Percentiles rank a stretch among this genome's conserved stretches.
phyloP scores from a whole-genome alignment of 2,888 invertebrate species.

The Luperina testacea region DNA sequence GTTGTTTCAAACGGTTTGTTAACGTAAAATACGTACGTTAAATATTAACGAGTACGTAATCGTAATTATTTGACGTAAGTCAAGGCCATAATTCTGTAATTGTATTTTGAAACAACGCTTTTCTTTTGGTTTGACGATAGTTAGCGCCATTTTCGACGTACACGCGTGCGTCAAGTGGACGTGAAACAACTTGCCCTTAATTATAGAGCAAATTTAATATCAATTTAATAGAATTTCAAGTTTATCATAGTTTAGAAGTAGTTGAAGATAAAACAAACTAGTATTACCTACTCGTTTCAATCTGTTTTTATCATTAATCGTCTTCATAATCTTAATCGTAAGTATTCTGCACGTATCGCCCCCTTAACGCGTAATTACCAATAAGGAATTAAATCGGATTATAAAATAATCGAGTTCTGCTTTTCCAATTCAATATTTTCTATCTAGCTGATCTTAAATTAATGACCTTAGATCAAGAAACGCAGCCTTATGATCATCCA shows the following conservation, averaged over 20 bases:
- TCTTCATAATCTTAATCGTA: background rate
- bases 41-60: too few relatives aligned
- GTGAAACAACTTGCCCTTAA: background rate
- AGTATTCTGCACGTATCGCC: background rate
- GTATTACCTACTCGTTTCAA: background rate
- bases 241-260: background rate
- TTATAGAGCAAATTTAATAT: conserved; percentile 16
- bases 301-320: background rate
- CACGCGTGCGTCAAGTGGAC: too few relatives aligned
- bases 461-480: too few relatives aligned
- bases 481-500: background rate
- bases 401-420: background rate
- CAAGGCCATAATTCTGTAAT: too few relatives aligned
- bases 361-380: background rate
- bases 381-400: background rate
- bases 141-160: too few relatives aligned
- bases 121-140: too few relatives aligned
- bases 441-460: background rate
- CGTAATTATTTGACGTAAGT: too few relatives aligned
- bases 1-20: too few relatives aligned
- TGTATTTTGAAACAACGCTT: too few relatives aligned
- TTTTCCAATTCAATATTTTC: background rate
- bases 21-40: too few relatives aligned
- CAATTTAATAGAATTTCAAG: conserved; percentile 9
- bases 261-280: background rate